These are phyloP conservation scores for Actenoides hombroni DNA, from an alignment of 2,113 vertebrate species.

Conservation along the genomic window DNA sequence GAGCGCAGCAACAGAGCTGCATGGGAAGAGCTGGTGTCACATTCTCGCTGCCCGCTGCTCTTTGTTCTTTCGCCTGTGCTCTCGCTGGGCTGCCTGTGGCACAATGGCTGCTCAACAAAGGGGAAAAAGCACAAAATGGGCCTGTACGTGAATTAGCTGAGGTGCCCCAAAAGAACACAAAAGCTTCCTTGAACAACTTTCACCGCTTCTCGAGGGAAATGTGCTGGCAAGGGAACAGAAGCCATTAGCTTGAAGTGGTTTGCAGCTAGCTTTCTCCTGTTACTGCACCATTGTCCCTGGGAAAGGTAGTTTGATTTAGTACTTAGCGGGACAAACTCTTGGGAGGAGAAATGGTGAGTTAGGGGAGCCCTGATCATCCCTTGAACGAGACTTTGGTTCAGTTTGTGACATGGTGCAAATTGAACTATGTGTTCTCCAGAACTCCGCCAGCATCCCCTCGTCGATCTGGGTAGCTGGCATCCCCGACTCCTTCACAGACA, in stretches of 20 bases:
- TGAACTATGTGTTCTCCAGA: neutral
- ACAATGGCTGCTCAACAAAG: neutral
- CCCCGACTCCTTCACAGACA: neutral
- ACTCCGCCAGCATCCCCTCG: no score
- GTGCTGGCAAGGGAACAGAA: neutral
- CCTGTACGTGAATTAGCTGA: neutral
- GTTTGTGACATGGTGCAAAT: neutral
- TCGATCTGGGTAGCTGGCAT: neutral
- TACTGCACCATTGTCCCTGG: neutral
- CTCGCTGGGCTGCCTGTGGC: neutral
- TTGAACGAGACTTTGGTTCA: neutral
- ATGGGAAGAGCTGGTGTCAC: constrained; percentile 52
- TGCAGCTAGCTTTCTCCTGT: neutral
- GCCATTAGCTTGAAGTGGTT: neutral
- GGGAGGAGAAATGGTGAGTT: neutral
- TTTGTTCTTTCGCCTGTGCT: constrained; percentile 51
- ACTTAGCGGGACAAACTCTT: neutral
- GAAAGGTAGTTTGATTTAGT: neutral
- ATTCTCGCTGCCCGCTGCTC: constrained; percentile 27
- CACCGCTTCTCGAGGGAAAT: neutral
- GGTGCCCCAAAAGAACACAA: neutral
- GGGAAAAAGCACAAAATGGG: neutral
- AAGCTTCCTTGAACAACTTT: neutral
- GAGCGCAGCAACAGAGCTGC: neutral
- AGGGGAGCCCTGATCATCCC: neutral